Evolutionary conservation across 2,113 vertebrate species (phyloP).

Genomic region (Oriolus oriolus): DNA sequence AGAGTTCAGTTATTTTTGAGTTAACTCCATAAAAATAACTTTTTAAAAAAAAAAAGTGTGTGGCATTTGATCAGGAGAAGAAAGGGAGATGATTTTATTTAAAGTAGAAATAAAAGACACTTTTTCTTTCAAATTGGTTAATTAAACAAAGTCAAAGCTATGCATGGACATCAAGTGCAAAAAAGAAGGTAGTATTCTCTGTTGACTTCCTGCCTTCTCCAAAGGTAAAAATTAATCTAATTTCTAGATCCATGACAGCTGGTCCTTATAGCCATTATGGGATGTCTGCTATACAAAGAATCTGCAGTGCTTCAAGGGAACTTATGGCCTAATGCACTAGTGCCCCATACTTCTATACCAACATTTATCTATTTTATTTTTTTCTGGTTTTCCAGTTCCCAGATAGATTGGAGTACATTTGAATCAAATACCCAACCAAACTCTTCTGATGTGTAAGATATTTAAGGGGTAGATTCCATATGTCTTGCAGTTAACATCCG

Average conservation of each 20-base stretch:
- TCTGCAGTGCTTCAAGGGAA: background rate
- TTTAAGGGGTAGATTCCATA: background rate
- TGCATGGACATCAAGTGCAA: background rate
- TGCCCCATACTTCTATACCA: background rate
- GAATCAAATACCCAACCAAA: background rate
- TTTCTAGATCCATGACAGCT: background rate
- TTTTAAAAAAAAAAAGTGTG: too few relatives aligned
- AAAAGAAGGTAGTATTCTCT: background rate
- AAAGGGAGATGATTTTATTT: background rate
- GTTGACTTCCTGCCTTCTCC: background rate
- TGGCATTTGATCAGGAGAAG: background rate
- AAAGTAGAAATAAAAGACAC: background rate
- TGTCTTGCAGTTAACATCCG: background rate
- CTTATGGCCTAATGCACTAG: background rate
- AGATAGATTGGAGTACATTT: background rate
- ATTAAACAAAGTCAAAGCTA: background rate
- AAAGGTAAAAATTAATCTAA: background rate
- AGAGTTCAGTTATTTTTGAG: constrained; percentile 47
- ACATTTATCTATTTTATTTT: background rate
- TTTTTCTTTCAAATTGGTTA: background rate
- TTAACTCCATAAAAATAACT: background rate
- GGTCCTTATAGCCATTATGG: background rate
- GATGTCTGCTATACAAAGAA: background rate
- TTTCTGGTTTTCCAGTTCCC: background rate
- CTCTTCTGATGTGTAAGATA: background rate